Evolutionary conservation across 2,888 invertebrate species (phyloP).

Genomic region (Epinotia brunnichana): DNA sequence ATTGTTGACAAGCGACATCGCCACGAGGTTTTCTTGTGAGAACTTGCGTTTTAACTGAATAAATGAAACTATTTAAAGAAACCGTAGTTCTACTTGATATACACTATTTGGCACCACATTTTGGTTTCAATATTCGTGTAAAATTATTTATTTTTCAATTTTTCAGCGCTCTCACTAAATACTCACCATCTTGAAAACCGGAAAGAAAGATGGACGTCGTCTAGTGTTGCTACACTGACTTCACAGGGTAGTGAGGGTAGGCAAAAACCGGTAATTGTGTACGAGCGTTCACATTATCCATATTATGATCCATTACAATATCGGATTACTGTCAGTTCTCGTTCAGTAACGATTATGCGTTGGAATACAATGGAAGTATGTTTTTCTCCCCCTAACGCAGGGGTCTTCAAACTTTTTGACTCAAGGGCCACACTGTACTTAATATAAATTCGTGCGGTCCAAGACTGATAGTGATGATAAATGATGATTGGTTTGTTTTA

Average conservation of each 20-base stretch:
- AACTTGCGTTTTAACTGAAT: slow-evolving; percentile 12
- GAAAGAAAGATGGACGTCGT: slow-evolving; percentile 65
- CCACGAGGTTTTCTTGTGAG: slow-evolving; percentile 70
- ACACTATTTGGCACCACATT: background rate
- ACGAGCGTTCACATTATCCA: too few species aligned
- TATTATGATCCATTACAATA: too few species aligned
- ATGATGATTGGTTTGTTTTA: too few species aligned
- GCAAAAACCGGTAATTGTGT: slow-evolving; percentile 37
- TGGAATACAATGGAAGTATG: too few species aligned
- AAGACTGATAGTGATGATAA: too few species aligned
- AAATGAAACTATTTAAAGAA: background rate
- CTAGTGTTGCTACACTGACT: slow-evolving; percentile 35
- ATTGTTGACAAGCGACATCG: slow-evolving; percentile 58
- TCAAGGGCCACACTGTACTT: too few species aligned
- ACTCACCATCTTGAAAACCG: slow-evolving; percentile 81
- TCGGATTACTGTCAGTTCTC: too few species aligned
- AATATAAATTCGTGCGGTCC: too few species aligned
- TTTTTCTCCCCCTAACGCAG: too few species aligned
- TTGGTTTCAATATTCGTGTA: background rate
- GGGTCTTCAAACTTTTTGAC: too few species aligned
- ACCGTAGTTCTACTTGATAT: background rate
- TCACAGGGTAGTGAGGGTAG: background rate
- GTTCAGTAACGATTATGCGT: too few species aligned
- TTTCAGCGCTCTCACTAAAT: slow-evolving; percentile 47
- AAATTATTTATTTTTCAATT: slow-evolving; percentile 21